Conservation (phyloP, 2,797 vertebrate species). For the Liasis olivaceus region DNA sequence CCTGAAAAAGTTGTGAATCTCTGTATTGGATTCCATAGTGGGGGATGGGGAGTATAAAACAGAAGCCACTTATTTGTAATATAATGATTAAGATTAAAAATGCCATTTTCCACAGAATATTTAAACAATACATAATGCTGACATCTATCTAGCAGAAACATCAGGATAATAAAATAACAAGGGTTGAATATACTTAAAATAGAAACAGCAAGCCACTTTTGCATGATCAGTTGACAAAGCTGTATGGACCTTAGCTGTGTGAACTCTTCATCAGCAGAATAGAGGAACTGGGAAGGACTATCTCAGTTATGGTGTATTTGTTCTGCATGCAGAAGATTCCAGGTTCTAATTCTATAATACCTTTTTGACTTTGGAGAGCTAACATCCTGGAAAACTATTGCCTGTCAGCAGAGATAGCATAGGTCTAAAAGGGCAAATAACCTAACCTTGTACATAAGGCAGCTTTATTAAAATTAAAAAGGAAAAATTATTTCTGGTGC, state of each 20-base stretch:
- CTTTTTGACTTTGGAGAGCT: background rate
- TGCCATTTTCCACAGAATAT: background rate
- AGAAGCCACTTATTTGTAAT: background rate
- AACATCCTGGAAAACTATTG: background rate
- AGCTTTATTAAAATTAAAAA: background rate
- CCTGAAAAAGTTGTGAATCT: background rate
- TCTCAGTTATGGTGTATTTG: background rate
- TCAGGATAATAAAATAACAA: background rate
- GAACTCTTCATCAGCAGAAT: background rate
- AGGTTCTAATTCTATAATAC: background rate
- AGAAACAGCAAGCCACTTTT: background rate
- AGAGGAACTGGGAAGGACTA: background rate
- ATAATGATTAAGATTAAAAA: background rate
- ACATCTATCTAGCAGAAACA: background rate
- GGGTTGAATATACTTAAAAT: background rate
- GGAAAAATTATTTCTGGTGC: background rate
- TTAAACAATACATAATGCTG: background rate
- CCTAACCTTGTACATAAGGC: background rate
- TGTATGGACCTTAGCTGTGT: background rate
- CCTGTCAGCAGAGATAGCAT: background rate
- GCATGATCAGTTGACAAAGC: background rate
- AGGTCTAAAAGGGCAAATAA: background rate
- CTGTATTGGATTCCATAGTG: background rate
- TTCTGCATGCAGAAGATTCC: no score
- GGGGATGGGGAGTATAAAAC: background rate